Base-by-base conservation (phyloP, 1,140 invertebrate genomes). In the Nasonia giraulti region DNA sequence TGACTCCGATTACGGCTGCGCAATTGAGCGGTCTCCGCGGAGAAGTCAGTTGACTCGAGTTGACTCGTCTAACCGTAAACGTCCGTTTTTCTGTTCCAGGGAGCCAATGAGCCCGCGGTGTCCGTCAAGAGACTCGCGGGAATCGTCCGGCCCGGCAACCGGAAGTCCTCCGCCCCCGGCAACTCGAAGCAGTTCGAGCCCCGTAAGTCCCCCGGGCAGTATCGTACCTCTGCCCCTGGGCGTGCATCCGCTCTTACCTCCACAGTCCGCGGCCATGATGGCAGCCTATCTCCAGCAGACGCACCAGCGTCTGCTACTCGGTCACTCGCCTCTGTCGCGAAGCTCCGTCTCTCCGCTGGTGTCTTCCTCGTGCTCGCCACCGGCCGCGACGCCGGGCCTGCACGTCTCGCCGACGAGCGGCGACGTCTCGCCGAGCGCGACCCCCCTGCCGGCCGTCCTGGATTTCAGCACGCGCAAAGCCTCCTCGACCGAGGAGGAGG, bases 381-480 rank as follows among this genome's bases (percentile, higher is more conserved):
- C 93, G 20, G 93, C 93, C 17, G 90, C 93, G 47, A 92, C 93
- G 2, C 90, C 94, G 7, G 89, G 91, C 73, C 87, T 93, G 14
- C 88, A 94, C 37, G 90, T 93, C 4, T 93, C 91, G 20, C 91
- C 88, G 2, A 90, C 88, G 74, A 90, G 90, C 86, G 87, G 90
- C 31, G 88, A 93, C 73, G 85, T 90, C 11, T 92, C 93, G 10
- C 91, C 93, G 0, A 90, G 91, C 1, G 89, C 92, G 0, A 92
- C 93, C 27, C 92, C 93, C 71, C 91, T 93, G 85, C 94, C 93
- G 0, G 94, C 94, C 3, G 96, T 96, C 2, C 92, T 97, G 33
- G 97, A 97, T 89, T 97, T 97, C 86, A 97, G 96, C 91, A 95
- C 96, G 76, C 94, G 96, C 93, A 92, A 94, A 91, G 89, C 87